Percentiles rank a stretch among this genome's conserved stretches.
Conservation (phyloP, 2,888 invertebrate species). For the Pandemis corylana region DNA sequence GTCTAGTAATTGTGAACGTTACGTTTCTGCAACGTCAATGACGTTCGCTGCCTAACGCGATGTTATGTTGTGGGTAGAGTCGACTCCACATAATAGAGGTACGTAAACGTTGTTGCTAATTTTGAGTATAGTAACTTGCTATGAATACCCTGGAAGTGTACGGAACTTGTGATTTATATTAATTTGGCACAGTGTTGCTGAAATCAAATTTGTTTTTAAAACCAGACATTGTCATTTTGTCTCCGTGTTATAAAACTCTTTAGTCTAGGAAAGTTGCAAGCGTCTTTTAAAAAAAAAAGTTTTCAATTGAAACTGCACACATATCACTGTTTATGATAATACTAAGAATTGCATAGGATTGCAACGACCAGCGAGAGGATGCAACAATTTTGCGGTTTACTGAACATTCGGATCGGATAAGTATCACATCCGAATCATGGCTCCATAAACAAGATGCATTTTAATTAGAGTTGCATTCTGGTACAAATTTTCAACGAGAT, state of each 20-base stretch:
- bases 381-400: neutral
- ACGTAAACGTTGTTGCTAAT: neutral
- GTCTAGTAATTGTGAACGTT: constrained; percentile 66
- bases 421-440: constrained; percentile 38
- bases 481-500: constrained; percentile 8
- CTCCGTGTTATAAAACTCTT: no score
- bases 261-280: no score
- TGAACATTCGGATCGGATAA: constrained; percentile 31
- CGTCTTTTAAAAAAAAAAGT: no score
- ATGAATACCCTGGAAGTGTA: neutral
- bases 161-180: no score
- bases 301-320: no score
- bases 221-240: no score
- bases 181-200: no score
- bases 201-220: no score
- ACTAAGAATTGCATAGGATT: neutral
- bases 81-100: neutral
- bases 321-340: neutral
- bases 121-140: neutral
- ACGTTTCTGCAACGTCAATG: constrained; percentile 53
- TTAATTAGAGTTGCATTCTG: constrained; percentile 24
- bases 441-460: constrained; percentile 10
- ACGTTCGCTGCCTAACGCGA: neutral
- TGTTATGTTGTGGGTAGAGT: neutral
- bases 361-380: neutral